phyloP scores from a whole-genome alignment of 2,888 invertebrate species.

The Villa cingulata region DNA sequence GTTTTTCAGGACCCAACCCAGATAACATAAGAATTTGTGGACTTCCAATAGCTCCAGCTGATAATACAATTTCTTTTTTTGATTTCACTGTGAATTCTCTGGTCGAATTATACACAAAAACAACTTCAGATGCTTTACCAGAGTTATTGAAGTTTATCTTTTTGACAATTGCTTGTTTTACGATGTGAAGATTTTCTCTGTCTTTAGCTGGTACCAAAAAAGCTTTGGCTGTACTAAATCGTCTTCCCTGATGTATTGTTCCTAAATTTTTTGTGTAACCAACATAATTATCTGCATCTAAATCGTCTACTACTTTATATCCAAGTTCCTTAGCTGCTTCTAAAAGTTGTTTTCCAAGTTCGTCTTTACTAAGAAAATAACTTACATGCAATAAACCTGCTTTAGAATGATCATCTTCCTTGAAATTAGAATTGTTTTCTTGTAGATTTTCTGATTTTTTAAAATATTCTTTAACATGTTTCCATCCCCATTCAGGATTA shows the following conservation, averaged over 20 bases:
- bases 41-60: slow-evolving; percentile 23
- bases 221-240: slow-evolving; percentile 43
- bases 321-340: slow-evolving; percentile 48
- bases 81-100: slow-evolving; percentile 12
- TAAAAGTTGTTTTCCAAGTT: slow-evolving; percentile 20
- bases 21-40: slow-evolving; percentile 22
- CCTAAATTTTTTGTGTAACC: slow-evolving; percentile 47
- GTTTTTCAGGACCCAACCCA: slow-evolving; percentile 20
- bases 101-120: slow-evolving; percentile 32
- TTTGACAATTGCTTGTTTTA: slow-evolving; percentile 40
- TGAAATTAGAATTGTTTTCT: slow-evolving; percentile 19
- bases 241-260: slow-evolving; percentile 41
- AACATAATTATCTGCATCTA: slow-evolving; percentile 23
- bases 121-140: slow-evolving; percentile 36
- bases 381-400: slow-evolving; percentile 40
- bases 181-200: slow-evolving; percentile 31
- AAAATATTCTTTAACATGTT: slow-evolving; percentile 65
- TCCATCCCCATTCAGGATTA: slow-evolving; percentile 54
- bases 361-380: slow-evolving; percentile 34
- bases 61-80: slow-evolving; percentile 21
- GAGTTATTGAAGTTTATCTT: slow-evolving; percentile 38
- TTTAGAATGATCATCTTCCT: slow-evolving; percentile 6
- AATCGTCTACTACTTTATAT: slow-evolving; percentile 44
- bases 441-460: slow-evolving; percentile 66
- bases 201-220: slow-evolving; percentile 40